Conservation (phyloP, 1,140 invertebrate genomes). For the Chionoecetes opilio region DNA sequence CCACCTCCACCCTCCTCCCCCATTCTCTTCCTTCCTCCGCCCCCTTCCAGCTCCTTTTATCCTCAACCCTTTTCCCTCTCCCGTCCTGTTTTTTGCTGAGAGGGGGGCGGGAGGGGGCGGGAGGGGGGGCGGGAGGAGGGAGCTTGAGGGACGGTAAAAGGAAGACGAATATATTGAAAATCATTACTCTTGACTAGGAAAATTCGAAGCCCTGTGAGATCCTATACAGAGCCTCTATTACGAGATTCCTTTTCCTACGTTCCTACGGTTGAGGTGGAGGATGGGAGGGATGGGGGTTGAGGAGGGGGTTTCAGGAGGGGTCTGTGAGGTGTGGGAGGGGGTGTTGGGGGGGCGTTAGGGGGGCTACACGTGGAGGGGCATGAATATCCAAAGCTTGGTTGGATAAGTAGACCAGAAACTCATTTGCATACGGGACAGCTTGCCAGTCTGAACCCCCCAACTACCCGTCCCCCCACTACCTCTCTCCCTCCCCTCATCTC, state of each 20-base stretch:
- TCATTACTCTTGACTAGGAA: not conserved
- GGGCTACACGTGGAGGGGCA: not conserved
- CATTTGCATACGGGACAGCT: conserved; percentile 18
- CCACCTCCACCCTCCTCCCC: conserved; percentile 13
- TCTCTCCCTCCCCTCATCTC: not conserved
- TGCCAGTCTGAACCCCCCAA: not conserved
- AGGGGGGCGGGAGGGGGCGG: not conserved
- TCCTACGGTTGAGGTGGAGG: not conserved
- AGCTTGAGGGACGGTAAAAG: no score
- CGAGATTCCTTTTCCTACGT: not conserved
- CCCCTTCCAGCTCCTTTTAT: conserved; percentile 27
- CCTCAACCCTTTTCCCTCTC: conserved; percentile 23
- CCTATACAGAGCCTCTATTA: no score
- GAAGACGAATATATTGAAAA: not conserved
- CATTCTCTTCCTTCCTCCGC: conserved; percentile 25
- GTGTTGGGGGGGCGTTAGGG: not conserved
- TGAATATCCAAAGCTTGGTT: conserved; percentile 14
- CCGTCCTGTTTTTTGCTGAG: not conserved
- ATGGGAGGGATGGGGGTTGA: not conserved
- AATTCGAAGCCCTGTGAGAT: not conserved
- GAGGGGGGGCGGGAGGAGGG: not conserved
- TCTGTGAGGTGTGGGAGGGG: not conserved
- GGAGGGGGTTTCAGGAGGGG: not conserved
- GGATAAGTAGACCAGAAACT: conserved; percentile 18
- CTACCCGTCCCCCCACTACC: not conserved